Percentiles rank a stretch among this genome's conserved stretches.
Conservation (phyloP, 2,797 vertebrate species). For the Valencia hispanica region DNA sequence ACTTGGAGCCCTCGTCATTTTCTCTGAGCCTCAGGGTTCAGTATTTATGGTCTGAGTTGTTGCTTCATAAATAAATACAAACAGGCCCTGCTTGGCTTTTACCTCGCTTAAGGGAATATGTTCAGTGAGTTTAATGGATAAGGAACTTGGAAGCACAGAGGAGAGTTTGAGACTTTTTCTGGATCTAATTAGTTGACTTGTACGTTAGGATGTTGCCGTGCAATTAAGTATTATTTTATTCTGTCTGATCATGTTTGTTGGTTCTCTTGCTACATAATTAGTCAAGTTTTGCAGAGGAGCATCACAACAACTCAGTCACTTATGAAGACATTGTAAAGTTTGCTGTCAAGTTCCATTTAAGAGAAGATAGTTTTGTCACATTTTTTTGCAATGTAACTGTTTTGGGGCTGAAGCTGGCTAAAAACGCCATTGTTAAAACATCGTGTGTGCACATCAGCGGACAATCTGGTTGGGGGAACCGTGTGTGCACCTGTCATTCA, state of each 20-base stretch:
- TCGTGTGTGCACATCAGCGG: constrained; percentile 10
- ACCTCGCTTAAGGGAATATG: constrained; percentile 44
- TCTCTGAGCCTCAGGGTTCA: constrained; percentile 42
- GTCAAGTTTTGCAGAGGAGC: constrained; percentile 31
- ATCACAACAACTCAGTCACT: neutral
- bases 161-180: constrained; percentile 28
- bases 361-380: neutral
- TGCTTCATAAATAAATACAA: constrained; percentile 65
- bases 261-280: constrained; percentile 23
- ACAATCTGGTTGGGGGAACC: constrained; percentile 17
- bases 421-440: constrained; percentile 23
- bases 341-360: neutral
- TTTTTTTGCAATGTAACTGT: constrained; percentile 11
- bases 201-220: constrained; percentile 19
- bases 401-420: constrained; percentile 14
- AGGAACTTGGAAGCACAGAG: constrained; percentile 21
- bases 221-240: constrained; percentile 19
- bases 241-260: neutral
- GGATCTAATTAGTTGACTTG: constrained; percentile 39
- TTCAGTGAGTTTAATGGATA: constrained; percentile 35
- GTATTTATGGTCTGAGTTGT: constrained; percentile 46
- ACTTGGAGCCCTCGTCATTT: constrained; percentile 32
- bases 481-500: constrained; percentile 47
- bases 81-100: constrained; percentile 47
- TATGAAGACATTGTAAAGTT: neutral